Percentiles rank a stretch among this genome's conserved stretches.
These are phyloP conservation scores for Neopipo cinnamomea DNA, from an alignment of 2,113 vertebrate species.

Conservation along the genomic window DNA sequence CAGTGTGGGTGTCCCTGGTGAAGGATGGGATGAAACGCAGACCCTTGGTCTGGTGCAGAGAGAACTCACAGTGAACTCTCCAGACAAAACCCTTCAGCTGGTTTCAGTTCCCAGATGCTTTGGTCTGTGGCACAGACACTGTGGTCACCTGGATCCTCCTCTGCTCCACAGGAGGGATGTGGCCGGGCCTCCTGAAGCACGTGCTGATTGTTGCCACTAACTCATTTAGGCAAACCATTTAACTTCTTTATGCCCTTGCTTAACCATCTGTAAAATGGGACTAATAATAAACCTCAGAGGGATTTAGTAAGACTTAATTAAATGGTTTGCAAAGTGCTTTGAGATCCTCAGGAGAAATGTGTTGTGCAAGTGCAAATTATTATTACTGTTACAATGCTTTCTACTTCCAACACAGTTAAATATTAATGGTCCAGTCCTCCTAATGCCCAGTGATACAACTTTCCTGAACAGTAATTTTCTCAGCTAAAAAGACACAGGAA, in stretches of 20 bases:
- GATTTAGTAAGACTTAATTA: slow-evolving; percentile 65
- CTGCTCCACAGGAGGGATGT: not conserved
- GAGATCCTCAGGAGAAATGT: slow-evolving; percentile 65
- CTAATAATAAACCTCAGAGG: slow-evolving; percentile 63
- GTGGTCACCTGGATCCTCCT: not conserved
- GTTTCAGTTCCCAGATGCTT: not conserved
- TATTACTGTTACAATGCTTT: slow-evolving; percentile 59
- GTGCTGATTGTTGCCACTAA: slow-evolving; percentile 41
- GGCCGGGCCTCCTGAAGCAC: not conserved
- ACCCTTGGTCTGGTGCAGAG: fast-evolving
- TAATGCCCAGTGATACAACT: not conserved
- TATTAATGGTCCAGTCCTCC: slow-evolving; percentile 52
- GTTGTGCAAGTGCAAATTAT: slow-evolving; percentile 65
- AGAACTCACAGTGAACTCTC: not conserved
- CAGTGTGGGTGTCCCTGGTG: not conserved
- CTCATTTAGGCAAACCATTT: slow-evolving; percentile 61
- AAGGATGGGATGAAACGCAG: not conserved
- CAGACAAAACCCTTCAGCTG: not conserved
- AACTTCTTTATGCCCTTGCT: slow-evolving; percentile 65
- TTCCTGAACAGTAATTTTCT: not conserved
- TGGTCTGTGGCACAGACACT: not conserved
- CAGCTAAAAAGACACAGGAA: not conserved
- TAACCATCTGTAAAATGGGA: slow-evolving; percentile 69
- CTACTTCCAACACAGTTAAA: slow-evolving; percentile 63
- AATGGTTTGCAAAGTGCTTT: slow-evolving; percentile 67